Evolutionary conservation across 2,888 invertebrate species (phyloP).

Genomic region (Lepidocyrtoides sp.): DNA sequence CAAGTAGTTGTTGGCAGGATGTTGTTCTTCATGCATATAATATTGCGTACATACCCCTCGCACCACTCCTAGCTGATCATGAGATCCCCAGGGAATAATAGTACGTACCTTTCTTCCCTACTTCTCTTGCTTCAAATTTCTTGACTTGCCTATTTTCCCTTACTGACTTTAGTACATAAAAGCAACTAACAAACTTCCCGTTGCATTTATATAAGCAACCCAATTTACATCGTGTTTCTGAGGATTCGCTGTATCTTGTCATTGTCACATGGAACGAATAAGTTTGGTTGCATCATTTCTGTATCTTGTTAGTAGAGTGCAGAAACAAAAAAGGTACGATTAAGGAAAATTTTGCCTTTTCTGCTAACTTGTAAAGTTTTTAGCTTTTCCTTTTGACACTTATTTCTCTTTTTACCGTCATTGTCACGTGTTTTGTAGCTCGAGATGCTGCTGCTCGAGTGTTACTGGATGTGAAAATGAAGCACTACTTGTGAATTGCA

Average conservation of each 20-base stretch:
- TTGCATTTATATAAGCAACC: background rate
- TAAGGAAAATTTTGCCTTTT: constrained; percentile 44
- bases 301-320: constrained; percentile 45
- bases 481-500: background rate
- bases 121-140: constrained; percentile 26
- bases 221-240: background rate
- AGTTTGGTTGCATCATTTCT: background rate
- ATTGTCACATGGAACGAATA: background rate
- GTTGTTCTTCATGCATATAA: background rate
- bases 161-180: background rate
- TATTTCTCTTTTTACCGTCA: constrained; percentile 16
- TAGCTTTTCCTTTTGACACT: constrained; percentile 47
- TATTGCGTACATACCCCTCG: background rate
- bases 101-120: constrained; percentile 22
- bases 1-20: background rate
- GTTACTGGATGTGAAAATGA: background rate
- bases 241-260: background rate
- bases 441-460: background rate
- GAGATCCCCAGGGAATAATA: constrained; percentile 73
- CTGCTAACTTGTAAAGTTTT: constrained; percentile 58
- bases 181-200: background rate
- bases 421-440: background rate
- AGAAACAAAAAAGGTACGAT: constrained; percentile 41
- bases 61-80: constrained; percentile 5
- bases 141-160: constrained; percentile 46